Evolutionary conservation across 2,888 invertebrate species (phyloP), one percentile per base, ranked within the genome.

Genomic region (Mycogona germanica): DNA sequence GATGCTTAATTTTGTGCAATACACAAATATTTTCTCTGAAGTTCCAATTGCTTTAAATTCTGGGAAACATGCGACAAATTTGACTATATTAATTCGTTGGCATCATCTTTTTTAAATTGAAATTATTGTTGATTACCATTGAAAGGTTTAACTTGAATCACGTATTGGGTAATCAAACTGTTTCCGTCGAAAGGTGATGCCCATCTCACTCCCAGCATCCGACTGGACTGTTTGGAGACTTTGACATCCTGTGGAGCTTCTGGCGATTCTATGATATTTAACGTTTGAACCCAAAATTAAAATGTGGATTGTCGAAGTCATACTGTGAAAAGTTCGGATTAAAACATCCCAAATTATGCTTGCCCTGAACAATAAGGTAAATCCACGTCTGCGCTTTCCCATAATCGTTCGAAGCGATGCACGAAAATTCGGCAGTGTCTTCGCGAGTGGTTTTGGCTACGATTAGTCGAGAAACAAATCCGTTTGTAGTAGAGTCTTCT

Each of bases 301-400:
- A 32, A 9, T 32, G 35, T 42, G 42, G n/a, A 42, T n/a, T 17
- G 9, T 42, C 12, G 9, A 9, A 41, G 42, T n/a, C 35, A 35
- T 35, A 12, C 35, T 12, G 12, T 35, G 14, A 12, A 35, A 12
- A n/a, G n/a, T n/a, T n/a, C n/a, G n/a, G n/a, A n/a, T n/a, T n/a
- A n/a, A n/a, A n/a, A n/a, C n/a, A n/a, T n/a, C 35, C 14, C 14
- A 12, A 12, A 7, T 26, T 25, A n/a, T 23, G 12, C 60, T 57
- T 55, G 74, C 75, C 75, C 65, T 72, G 68, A 28, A 75, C 72
- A 14, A 68, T 64, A 28, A 75, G 67, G 57, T 70, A 65, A 55
- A 73, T 69, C 47, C 68, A 67, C 62, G 72, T 66, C 28, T 68
- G 66, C 57, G 72, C 74, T 55, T 70, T 66, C 3, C 75, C 76